Base-by-base conservation (phyloP, 2,888 invertebrate genomes). In the Stictocephala bisonia region DNA sequence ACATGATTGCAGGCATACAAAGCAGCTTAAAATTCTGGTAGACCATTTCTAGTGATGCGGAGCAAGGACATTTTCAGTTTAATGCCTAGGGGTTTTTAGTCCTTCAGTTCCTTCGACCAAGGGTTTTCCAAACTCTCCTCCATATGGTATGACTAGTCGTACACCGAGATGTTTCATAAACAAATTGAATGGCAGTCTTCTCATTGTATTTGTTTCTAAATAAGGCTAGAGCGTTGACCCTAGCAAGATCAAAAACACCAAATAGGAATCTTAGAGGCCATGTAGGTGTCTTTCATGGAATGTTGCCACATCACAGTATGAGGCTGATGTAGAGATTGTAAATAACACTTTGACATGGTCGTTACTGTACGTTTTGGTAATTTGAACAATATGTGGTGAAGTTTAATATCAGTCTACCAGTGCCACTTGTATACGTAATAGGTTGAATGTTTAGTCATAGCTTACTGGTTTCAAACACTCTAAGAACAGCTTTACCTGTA, bases 121-220 rank as follows among this genome's bases (percentile, higher is more conserved):
- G 44, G 44, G 15, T 44, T 44, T 18, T 2, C 18, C 44, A 44
- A 44, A 3, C 44, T 44, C 44, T 44, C 44, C 44, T 44, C 44
- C 2, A 44, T 44, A 44, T 44, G 44, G 44, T 44, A 3, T 4
- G 44, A 18, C 44, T 44, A 44, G 7, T 18, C 18, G 44, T 44
- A 44, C n/a, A 18, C 44, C 44, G 18, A 7, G 44, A 44, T 44
- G 15, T 44, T 44, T 44, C 44, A 44, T n/a, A 44, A 44, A 44
- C n/a, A 18, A 44, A 15, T 44, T 44, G n/a, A n/a, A n/a, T n/a
- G n/a, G n/a, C n/a, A n/a, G 44, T 18, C 15, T 44, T 44, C n/a
- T 44, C 44, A 44, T 44, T 44, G 44, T 44, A 18, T 44, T 44
- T 44, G 44, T 44, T 44, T 44, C 44, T 44, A 44, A 44, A 44